A percentile compares a stretch with the other conserved stretches of the same genome.
Conservation (phyloP, 2,888 invertebrate species). For the Callimorpha dominula region DNA sequence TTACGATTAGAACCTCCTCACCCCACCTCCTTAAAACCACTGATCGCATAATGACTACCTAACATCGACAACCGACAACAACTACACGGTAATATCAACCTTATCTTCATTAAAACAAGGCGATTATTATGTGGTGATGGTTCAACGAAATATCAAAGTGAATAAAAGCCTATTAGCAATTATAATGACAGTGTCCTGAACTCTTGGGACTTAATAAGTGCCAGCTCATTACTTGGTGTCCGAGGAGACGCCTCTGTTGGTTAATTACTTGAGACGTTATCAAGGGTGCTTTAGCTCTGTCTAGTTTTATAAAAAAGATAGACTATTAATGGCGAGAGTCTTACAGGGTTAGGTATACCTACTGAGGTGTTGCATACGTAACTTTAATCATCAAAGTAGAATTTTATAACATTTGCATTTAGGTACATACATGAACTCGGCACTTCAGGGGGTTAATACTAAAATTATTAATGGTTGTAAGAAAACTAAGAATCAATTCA, state of each 20-base stretch:
- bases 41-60: slow-evolving; percentile 57
- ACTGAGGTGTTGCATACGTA: not conserved
- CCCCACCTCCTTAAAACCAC: slow-evolving; percentile 46
- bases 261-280: slow-evolving; percentile 47
- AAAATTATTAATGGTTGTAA: too few species aligned
- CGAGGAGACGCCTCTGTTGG: slow-evolving; percentile 34
- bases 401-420: too few species aligned
- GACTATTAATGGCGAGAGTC: not conserved
- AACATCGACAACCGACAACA: slow-evolving; percentile 43
- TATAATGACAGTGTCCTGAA: slow-evolving; percentile 73
- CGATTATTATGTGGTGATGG: slow-evolving; percentile 25
- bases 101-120: slow-evolving; percentile 20
- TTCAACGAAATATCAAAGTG: slow-evolving; percentile 65
- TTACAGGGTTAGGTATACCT: not conserved
- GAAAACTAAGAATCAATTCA: too few species aligned
- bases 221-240: slow-evolving; percentile 71
- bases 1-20: slow-evolving; percentile 60
- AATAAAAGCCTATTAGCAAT: slow-evolving; percentile 75
- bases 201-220: slow-evolving; percentile 59
- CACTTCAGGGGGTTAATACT: too few species aligned
- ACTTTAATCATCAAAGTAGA: too few species aligned
- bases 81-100: slow-evolving; percentile 41
- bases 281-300: slow-evolving; percentile 23
- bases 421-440: too few species aligned
- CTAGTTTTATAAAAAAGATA: slow-evolving; percentile 1